These are phyloP conservation scores for Puffinus mauretanicus DNA, from an alignment of 2,113 vertebrate species.

Conservation along the genomic window DNA sequence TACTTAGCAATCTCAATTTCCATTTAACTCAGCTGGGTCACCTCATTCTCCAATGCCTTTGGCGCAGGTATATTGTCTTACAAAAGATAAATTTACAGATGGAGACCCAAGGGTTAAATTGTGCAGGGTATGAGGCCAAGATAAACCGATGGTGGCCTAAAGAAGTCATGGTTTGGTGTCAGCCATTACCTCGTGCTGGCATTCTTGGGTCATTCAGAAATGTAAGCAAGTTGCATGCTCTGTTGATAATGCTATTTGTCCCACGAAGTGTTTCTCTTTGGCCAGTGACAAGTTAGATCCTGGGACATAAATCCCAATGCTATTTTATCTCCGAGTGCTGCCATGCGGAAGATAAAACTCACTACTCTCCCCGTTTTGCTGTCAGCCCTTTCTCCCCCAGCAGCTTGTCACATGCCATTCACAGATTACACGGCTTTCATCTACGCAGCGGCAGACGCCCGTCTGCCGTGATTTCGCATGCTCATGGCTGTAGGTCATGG, in stretches of 20 bases:
- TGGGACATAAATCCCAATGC: background rate
- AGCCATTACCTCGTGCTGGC: fast-evolving
- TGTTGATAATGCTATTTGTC: background rate
- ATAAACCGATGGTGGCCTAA: background rate
- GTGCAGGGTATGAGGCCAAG: background rate
- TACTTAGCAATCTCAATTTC: background rate
- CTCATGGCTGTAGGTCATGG: background rate
- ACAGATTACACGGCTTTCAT: background rate
- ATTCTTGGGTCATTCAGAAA: background rate
- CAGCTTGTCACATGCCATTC: background rate
- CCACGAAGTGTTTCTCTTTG: background rate
- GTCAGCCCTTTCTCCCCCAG: background rate
- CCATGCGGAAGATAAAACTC: background rate
- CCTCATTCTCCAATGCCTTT: background rate
- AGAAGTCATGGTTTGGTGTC: background rate
- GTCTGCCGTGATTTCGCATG: fast-evolving
- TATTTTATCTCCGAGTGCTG: background rate
- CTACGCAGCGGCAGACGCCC: fast-evolving
- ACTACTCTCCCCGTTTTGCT: background rate
- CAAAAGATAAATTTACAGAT: background rate
- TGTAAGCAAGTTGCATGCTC: background rate
- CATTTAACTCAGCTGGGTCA: background rate
- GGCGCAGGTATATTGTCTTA: background rate
- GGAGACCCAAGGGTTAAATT: background rate
- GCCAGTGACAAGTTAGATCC: background rate